Evolutionary conservation across 2,888 invertebrate genomes (phyloP).

Genomic region (Drosophila mettleri): DNA sequence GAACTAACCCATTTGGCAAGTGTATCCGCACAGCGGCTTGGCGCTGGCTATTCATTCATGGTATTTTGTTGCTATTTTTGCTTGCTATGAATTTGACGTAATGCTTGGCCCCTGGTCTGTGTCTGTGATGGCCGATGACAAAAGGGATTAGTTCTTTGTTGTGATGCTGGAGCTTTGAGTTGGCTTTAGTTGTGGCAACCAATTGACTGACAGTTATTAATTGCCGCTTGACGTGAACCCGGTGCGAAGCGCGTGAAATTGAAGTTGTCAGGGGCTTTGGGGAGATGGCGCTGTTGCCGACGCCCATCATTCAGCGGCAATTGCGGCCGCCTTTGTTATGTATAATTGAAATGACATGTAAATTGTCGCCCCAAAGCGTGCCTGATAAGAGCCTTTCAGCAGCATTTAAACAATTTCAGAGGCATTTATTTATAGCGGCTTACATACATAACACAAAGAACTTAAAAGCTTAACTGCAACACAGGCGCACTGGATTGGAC

Average conservation of each 20-base stretch:
- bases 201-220: conserved; percentile 76
- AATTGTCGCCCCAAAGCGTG: conserved; percentile 38
- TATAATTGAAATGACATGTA: conserved; percentile 57
- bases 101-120: conserved; percentile 58
- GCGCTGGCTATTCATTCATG: conserved; percentile 37
- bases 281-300: conserved; percentile 13
- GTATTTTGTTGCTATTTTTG: conserved; percentile 38
- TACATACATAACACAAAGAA: conserved; percentile 64
- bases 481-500: conserved; percentile 12
- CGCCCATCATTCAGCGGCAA: conserved; percentile 48
- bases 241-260: conserved; percentile 27
- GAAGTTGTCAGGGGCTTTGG: conserved; percentile 12
- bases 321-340: conserved; percentile 46
- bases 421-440: conserved; percentile 66
- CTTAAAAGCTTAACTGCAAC: conserved; percentile 33
- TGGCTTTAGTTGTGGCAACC: conserved; percentile 57
- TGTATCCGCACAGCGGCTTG: conserved; percentile 30
- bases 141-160: conserved; percentile 74
- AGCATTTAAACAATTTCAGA: conserved; percentile 44
- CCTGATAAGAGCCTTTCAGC: conserved; percentile 29
- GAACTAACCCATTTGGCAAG: conserved; percentile 15
- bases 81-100: conserved; percentile 67
- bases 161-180: conserved; percentile 44
- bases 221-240: conserved; percentile 66
- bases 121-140: conserved; percentile 64